These are phyloP conservation scores for Rhyzopertha dominica DNA, from an alignment of 1,140 invertebrate species.

Conservation along the genomic window DNA sequence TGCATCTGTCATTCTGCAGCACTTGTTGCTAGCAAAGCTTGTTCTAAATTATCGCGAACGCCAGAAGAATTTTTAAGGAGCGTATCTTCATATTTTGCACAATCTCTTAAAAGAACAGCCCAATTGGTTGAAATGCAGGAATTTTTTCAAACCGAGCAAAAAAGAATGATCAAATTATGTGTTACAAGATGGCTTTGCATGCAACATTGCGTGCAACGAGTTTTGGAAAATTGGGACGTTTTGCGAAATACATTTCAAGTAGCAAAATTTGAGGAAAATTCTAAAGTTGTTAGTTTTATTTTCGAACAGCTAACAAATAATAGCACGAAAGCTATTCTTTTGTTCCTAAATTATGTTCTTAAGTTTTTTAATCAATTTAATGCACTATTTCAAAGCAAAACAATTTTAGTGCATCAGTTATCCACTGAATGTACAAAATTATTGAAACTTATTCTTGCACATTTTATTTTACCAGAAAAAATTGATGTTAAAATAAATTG, in stretches of 20 bases:
- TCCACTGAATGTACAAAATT: not conserved
- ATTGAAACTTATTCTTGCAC: too few relatives aligned
- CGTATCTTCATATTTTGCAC: constrained; percentile 14
- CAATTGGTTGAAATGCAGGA: constrained; percentile 21
- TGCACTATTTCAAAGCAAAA: constrained; percentile 2
- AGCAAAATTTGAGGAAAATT: constrained; percentile 14
- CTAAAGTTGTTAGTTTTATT: constrained; percentile 6
- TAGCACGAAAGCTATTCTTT: constrained; percentile 9
- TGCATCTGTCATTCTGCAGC: constrained; percentile 29
- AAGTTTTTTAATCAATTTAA: constrained; percentile 2
- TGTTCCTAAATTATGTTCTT: constrained; percentile 1
- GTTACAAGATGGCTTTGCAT: constrained; percentile 16
- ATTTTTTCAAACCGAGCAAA: constrained; percentile 11
- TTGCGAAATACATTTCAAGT: constrained; percentile 1
- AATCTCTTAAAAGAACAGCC: constrained; percentile 10
- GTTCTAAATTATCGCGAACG: constrained; percentile 21
- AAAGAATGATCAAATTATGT: constrained; percentile 14
- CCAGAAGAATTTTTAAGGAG: constrained; percentile 20
- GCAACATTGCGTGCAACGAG: constrained; percentile 14
- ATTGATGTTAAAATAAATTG: too few relatives aligned
- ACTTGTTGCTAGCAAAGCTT: constrained; percentile 24
- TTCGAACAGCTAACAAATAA: constrained; percentile 14
- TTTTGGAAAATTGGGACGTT: constrained; percentile 17
- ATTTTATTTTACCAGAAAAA: too few relatives aligned
- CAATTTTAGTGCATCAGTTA: constrained; percentile 2